phyloP scores from a whole-genome alignment of 2,797 vertebrate genomes.

The Melanotaenia maccullochi region DNA sequence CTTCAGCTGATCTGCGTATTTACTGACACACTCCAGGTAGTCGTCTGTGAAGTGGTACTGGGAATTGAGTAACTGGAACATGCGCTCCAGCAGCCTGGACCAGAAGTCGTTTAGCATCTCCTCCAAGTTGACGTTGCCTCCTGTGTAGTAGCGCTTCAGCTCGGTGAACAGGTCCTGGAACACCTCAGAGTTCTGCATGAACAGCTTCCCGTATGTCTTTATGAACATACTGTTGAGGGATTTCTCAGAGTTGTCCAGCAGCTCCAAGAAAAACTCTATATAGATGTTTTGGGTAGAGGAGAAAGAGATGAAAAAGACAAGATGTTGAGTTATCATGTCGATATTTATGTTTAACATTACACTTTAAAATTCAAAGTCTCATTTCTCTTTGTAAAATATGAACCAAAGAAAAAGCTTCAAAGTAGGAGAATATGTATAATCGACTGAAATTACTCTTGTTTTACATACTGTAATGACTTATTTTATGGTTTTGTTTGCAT shows the following conservation, averaged over 20 bases:
- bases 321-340: slow-evolving; percentile 38
- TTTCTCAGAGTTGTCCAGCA: slow-evolving; percentile 94
- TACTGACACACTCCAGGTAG: slow-evolving; percentile 96
- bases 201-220: slow-evolving; percentile 92
- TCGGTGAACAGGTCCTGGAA: slow-evolving; percentile 97
- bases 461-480: slow-evolving; percentile 21
- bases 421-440: neutral
- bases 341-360: slow-evolving; percentile 17
- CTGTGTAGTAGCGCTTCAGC: slow-evolving; percentile 94
- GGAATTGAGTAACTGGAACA: slow-evolving; percentile 97
- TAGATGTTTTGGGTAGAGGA: slow-evolving; percentile 38
- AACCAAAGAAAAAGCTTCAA: neutral
- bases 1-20: slow-evolving; percentile 95
- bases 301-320: slow-evolving; percentile 23
- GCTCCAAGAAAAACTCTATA: slow-evolving; percentile 95
- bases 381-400: neutral
- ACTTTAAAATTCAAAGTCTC: neutral
- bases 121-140: slow-evolving; percentile 95
- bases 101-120: slow-evolving; percentile 98
- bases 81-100: slow-evolving; percentile 92
- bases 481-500: slow-evolving; percentile 34
- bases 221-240: slow-evolving; percentile 95
- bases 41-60: slow-evolving; percentile 96
- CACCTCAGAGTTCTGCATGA: slow-evolving; percentile 95
- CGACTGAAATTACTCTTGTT: neutral